A percentile compares a stretch with the other conserved stretches of the same genome.
These are phyloP conservation scores for Aix galericulata DNA, from an alignment of 2,113 vertebrate species.

Conservation along the genomic window DNA sequence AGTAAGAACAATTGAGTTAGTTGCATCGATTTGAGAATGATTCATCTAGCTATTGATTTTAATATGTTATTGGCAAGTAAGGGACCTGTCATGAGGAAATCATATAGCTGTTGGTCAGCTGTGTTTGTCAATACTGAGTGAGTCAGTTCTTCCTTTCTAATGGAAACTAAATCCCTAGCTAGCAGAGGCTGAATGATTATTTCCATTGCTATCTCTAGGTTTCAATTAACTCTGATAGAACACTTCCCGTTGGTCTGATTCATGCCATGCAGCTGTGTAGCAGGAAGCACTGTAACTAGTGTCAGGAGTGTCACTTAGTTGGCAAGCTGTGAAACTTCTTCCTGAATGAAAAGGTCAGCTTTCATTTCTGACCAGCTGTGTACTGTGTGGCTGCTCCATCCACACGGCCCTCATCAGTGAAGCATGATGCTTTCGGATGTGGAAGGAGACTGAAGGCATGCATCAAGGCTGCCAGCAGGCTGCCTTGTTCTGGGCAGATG, in stretches of 20 bases:
- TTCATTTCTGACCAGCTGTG: not conserved
- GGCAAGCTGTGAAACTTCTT: not conserved
- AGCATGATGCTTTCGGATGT: fast-evolving
- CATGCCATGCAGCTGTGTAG: not conserved
- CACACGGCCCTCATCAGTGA: not conserved
- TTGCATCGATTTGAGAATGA: not conserved
- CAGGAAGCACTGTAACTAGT: not conserved
- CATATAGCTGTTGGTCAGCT: not conserved
- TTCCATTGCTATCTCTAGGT: not conserved
- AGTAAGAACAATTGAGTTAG: not conserved
- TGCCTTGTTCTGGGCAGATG: not conserved
- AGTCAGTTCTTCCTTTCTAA: not conserved
- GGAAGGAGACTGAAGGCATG: fast-evolving
- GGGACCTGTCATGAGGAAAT: not conserved
- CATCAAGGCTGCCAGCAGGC: not conserved
- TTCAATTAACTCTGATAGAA: not conserved
- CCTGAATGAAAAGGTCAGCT: not conserved
- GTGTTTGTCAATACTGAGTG: not conserved
- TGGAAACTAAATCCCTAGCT: not conserved
- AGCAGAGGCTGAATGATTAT: not conserved
- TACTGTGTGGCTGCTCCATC: fast-evolving
- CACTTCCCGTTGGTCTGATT: not conserved
- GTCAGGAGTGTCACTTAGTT: not conserved
- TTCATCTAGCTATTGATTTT: not conserved
- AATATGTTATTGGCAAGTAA: not conserved